Base-by-base conservation (phyloP, 2,113 vertebrate species). In the Falcunculus frontatus region DNA sequence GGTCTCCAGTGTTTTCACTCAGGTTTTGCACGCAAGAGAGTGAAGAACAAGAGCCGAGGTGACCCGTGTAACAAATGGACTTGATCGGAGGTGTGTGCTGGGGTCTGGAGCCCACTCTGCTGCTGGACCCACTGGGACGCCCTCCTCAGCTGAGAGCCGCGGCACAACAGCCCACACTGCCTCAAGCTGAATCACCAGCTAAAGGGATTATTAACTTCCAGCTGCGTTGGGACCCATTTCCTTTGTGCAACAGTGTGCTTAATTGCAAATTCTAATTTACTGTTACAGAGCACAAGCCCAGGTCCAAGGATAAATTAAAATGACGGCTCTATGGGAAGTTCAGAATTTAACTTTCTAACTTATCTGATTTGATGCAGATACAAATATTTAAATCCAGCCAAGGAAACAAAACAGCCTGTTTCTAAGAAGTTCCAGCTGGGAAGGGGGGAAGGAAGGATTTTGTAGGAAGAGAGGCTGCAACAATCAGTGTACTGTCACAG, bases 301-400 rank as follows among this genome's bases (percentile, higher is more conserved):
- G 50, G 87, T 80, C 79, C 8, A 59, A 59, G 52, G 68, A 93
- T 93, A 92, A 95, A 96, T 96, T 90, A 93, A 85, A 91, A 59
- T 49, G 83, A 93, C 20, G 29, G 93, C 82, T 93, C 79, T 82
- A 80, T 17, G 63, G 82, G 87, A 90, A 87, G 72, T 80, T 63
- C 0, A 4, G 93, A 95, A 94, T 92, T 86, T 73, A 90, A 91
- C 87, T 95, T 91, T 77, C 82, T n/a, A 78, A 81, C 85, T 96
- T 93, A 93, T 87, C 96, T 95, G 95, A 96, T 95, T 56, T 92
- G 95, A 96, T 67, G 79, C 83, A 95, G 90, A 96, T 17, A 94
- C 76, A 95, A 95, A 86, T 81, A 93, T 72, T 92, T 91, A 63
- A 95, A 90, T 29, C 64, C 79, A 92, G 83, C 60, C 93, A 81